phyloP scores from a whole-genome alignment of 2,888 invertebrate species.

The Zhuqinia jingwanae region DNA sequence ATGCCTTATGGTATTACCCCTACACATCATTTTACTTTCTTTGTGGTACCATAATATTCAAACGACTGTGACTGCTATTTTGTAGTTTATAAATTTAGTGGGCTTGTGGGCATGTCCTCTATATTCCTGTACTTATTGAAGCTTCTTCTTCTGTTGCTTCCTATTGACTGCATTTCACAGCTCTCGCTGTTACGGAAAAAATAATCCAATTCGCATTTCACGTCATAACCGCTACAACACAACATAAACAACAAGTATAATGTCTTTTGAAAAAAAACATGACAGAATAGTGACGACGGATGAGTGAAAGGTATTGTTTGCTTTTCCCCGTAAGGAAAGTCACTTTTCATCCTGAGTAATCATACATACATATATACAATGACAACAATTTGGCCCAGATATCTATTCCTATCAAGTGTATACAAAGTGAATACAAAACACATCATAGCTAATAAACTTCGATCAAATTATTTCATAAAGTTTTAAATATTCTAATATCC shows the following conservation, averaged over 20 bases:
- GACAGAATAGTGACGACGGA: neutral
- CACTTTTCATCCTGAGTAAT: neutral
- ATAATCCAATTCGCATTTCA: constrained; percentile 23
- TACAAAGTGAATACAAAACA: neutral
- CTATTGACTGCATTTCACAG: constrained; percentile 8
- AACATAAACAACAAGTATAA: neutral
- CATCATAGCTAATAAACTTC: too few relatives aligned
- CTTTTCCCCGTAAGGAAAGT: neutral
- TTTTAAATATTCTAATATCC: neutral
- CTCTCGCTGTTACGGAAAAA: neutral
- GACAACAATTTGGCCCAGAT: neutral
- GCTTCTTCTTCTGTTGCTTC: too few relatives aligned
- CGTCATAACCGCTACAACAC: constrained; percentile 4
- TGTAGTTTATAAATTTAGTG: too few relatives aligned
- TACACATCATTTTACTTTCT: too few relatives aligned
- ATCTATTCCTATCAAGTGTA: constrained; percentile 5
- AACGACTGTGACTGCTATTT: too few relatives aligned
- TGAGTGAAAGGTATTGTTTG: neutral
- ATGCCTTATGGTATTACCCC: too few relatives aligned
- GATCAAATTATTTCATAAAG: neutral
- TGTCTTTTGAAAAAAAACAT: neutral
- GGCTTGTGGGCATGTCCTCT: too few relatives aligned
- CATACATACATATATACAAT: neutral
- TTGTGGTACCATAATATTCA: neutral
- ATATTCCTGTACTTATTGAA: too few relatives aligned